phyloP scores from a whole-genome alignment of 2,797 vertebrate species.

The Microcaecilia unicolor region DNA sequence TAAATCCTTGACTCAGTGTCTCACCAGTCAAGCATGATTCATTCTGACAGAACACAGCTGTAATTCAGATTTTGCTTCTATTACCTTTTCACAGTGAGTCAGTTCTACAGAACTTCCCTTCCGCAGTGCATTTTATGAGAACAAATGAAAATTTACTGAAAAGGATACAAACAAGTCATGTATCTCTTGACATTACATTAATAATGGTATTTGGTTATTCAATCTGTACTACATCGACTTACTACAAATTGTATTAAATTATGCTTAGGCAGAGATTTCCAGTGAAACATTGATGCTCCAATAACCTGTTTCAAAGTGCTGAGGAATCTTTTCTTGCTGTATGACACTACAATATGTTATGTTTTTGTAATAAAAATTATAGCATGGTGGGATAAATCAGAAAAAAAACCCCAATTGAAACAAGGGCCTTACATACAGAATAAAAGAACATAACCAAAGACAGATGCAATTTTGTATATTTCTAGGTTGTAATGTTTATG shows the following conservation, averaged over 20 bases:
- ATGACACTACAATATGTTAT: not conserved
- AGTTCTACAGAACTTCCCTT: slow-evolving; percentile 4
- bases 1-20: slow-evolving; percentile 47
- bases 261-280: not conserved
- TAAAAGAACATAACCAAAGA: too few relatives aligned
- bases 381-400: too few relatives aligned
- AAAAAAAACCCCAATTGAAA: too few relatives aligned
- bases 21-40: slow-evolving; percentile 50
- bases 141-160: slow-evolving; percentile 14
- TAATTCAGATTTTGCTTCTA: slow-evolving; percentile 41
- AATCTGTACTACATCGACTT: rapidly evolving
- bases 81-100: slow-evolving; percentile 29
- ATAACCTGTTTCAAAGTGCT: too few relatives aligned
- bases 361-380: not conserved
- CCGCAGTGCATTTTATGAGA: not conserved
- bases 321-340: not conserved
- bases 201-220: not conserved
- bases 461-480: too few relatives aligned
- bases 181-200: not conserved
- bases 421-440: too few relatives aligned
- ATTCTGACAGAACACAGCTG: slow-evolving; percentile 50
- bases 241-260: not conserved
- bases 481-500: too few relatives aligned
- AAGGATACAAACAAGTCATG: too few relatives aligned
- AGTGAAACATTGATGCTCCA: too few relatives aligned